phyloP scores from a whole-genome alignment of 2,888 invertebrate species.

The Hypercompe scribonia region DNA sequence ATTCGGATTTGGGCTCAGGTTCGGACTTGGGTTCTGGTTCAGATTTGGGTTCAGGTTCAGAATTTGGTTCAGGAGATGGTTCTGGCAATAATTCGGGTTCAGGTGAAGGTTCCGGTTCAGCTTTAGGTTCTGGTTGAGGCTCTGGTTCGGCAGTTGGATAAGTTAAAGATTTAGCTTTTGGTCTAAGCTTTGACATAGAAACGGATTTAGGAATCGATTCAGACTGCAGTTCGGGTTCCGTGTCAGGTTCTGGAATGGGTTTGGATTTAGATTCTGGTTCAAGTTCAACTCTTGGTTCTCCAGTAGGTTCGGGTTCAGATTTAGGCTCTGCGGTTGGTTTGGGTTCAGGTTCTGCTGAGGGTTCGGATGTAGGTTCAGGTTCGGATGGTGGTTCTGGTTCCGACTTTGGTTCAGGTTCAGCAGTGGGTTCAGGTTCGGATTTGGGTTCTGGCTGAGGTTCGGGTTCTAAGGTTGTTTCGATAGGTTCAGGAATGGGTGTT shows the following conservation, averaged over 20 bases:
- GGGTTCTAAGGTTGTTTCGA: constrained; percentile 38
- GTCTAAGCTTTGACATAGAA: constrained; percentile 47
- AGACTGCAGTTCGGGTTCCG: constrained; percentile 48
- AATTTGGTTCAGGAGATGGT: constrained; percentile 48
- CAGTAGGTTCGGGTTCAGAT: constrained; percentile 44
- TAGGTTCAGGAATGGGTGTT: constrained; percentile 65
- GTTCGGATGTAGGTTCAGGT: constrained; percentile 38
- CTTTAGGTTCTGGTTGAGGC: constrained; percentile 51
- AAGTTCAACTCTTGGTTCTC: constrained; percentile 51
- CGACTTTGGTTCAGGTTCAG: constrained; percentile 47
- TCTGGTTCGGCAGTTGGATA: constrained; percentile 60
- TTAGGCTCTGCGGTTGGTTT: constrained; percentile 61
- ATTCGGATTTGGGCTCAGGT: constrained; percentile 66
- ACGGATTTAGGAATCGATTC: constrained; percentile 26
- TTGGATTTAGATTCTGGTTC: constrained; percentile 45
- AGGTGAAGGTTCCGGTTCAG: constrained; percentile 47
- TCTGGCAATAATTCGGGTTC: constrained; percentile 53
- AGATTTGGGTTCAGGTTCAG: constrained; percentile 73
- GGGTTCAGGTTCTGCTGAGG: constrained; percentile 37
- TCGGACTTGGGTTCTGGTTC: constrained; percentile 76
- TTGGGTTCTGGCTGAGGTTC: constrained; percentile 48
- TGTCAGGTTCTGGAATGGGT: constrained; percentile 43
- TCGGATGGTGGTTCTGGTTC: constrained; percentile 59
- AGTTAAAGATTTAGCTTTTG: constrained; percentile 37
- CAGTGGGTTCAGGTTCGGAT: constrained; percentile 45